Percentiles rank a stretch among this genome's conserved stretches.
These are phyloP conservation scores for Ctenomys sociabilis DNA, from an alignment of 2,113 vertebrate genomes.

Conservation along the genomic window DNA sequence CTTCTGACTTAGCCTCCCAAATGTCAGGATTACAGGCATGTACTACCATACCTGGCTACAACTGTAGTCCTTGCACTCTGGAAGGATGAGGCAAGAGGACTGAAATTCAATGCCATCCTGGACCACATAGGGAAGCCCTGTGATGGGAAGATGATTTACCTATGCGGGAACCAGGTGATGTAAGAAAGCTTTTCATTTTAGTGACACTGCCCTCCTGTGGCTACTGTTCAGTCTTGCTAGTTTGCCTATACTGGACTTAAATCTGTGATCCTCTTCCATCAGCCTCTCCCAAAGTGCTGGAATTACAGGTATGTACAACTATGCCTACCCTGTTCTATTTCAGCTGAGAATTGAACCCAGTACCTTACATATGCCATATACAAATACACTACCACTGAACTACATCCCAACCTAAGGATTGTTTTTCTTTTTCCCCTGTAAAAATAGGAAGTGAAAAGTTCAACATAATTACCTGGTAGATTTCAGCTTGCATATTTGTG, in stretches of 20 bases:
- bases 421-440: background rate
- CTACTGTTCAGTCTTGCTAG: background rate
- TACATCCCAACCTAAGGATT: background rate
- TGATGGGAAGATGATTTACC: background rate
- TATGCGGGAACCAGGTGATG: background rate
- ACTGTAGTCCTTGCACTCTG: background rate
- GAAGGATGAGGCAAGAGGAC: background rate
- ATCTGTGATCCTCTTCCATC: background rate
- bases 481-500: slow-evolving; percentile 85
- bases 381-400: background rate
- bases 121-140: background rate
- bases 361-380: background rate
- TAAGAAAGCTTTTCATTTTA: slow-evolving; percentile 36
- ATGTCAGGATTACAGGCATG: background rate
- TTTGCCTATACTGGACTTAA: background rate
- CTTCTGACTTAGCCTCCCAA: background rate
- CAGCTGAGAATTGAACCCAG: background rate
- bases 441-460: slow-evolving; percentile 31
- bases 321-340: background rate
- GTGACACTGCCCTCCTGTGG: background rate
- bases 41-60: background rate
- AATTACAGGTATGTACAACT: background rate
- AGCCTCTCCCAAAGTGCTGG: background rate
- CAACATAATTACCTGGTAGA: slow-evolving; percentile 87
- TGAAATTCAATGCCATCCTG: background rate